These are phyloP conservation scores for Callopanchax toddi DNA, from an alignment of 2,113 vertebrate species.

Conservation along the genomic window DNA sequence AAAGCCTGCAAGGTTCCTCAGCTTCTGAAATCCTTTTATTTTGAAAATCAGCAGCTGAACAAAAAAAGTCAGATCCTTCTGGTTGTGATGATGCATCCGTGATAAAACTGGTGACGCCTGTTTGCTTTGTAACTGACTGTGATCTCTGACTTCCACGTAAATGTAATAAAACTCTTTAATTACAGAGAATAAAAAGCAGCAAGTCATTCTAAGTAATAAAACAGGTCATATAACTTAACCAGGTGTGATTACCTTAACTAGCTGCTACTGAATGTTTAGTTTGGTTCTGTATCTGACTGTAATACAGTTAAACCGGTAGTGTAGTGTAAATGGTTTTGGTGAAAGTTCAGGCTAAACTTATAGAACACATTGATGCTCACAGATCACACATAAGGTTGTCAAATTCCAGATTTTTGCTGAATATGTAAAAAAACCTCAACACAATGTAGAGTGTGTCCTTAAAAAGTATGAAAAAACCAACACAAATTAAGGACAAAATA, in stretches of 20 bases:
- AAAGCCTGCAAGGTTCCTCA: neutral
- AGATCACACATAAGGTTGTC: no score
- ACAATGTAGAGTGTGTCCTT: no score
- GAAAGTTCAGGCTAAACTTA: no score
- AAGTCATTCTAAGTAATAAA: no score
- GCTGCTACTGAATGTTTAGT: neutral
- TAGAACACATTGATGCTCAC: no score
- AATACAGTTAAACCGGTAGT: no score
- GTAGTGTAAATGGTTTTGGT: no score
- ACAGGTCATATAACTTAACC: no score
- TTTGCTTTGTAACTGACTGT: neutral
- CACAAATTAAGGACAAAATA: no score
- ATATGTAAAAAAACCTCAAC: no score
- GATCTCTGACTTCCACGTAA: neutral
- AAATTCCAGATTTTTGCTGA: no score
- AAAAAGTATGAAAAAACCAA: no score
- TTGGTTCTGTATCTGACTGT: neutral
- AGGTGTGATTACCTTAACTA: neutral
- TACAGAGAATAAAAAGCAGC: neutral
- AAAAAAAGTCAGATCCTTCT: neutral
- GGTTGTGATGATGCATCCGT: neutral
- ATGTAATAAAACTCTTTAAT: neutral
- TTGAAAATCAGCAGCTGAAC: neutral
- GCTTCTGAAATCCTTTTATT: constrained; percentile 1
- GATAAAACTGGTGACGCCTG: neutral